These are phyloP conservation scores for Salminus brasiliensis DNA, from an alignment of 2,113 vertebrate species.

Conservation along the genomic window DNA sequence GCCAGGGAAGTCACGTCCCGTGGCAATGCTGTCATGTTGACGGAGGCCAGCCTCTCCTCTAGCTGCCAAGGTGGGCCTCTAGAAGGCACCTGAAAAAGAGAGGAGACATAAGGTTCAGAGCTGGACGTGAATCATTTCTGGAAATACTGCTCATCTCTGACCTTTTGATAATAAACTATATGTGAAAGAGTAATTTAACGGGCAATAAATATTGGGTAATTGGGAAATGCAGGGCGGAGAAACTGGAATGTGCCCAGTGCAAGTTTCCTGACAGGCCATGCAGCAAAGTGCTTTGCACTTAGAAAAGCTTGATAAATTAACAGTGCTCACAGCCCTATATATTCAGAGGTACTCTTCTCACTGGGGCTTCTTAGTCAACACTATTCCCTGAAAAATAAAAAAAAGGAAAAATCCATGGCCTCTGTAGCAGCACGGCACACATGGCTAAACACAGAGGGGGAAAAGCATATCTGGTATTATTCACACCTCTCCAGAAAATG, in stretches of 20 bases:
- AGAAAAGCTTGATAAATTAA: conserved; percentile 41
- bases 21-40: conserved; percentile 86
- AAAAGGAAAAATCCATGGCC: not conserved
- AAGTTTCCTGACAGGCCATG: conserved; percentile 46
- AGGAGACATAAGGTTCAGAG: conserved; percentile 3
- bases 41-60: conserved; percentile 74
- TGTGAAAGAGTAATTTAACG: conserved; percentile 60
- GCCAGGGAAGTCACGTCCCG: conserved; percentile 78
- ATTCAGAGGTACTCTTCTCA: not conserved
- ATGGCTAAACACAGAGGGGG: not conserved
- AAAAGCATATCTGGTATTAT: conserved; percentile 14
- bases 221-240: conserved; percentile 42
- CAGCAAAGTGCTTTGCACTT: conserved; percentile 48
- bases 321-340: not conserved
- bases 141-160: conserved; percentile 22
- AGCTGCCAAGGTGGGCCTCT: conserved; percentile 79
- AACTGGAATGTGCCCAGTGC: conserved; percentile 50
- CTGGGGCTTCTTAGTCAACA: conserved; percentile 20
- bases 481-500: conserved; percentile 17
- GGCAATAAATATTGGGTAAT: conserved; percentile 61
- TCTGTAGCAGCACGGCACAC: not conserved
- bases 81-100: conserved; percentile 78
- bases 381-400: not conserved
- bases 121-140: not conserved
- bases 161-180: conserved; percentile 26